Evolutionary conservation across 2,888 invertebrate genomes (phyloP), one percentile per base, ranked within the genome.

Genomic region (Diarsia dahlii): DNA sequence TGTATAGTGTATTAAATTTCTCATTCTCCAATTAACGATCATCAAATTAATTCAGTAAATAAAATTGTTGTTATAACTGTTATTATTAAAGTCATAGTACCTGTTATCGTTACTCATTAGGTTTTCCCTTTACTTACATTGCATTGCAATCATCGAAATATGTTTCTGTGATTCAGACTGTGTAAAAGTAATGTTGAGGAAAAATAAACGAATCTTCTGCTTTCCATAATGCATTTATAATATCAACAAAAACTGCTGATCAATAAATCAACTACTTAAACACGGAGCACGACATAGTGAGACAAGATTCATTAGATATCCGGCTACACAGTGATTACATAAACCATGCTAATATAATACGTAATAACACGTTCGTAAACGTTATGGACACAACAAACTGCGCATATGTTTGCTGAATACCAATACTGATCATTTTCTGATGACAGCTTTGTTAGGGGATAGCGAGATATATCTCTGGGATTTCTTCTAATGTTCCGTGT

Each of bases 261-360:
- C 50, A 64, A 69, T 76, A 76, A 69, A 69, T 75, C 13, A 46
- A 63, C 13, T 60, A 12, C 34, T 39, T 52, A 52, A 64, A 76
- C 50, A 58, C 20, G 50, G n/a, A 46, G 60, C 67, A 69, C 34
- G 66, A 66, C 63, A 60, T 45, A 50, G 46, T 69, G 39, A 73
- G 54, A 46, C 39, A 64, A 70, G 69, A 63, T 67, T 75, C 34
- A 65, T 69, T 45, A 65, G n/a, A 86, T 68, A 80, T 81, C 72
- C 82, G 77, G 74, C 70, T 77, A 70, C 78, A 71, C 58, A 75
- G 45, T 84, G 70, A 82, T 90, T 89, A 85, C 84, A 84, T 83
- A 84, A 80, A 71, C 64, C 65, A 50, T 80, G 89, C 86, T 87
- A 87, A 89, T 84, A 50, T 81, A 70, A 83, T 81, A 82, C 80